Evolutionary conservation across 2,888 invertebrate species (phyloP), one percentile per base, ranked within the genome.

Genomic region (Stratiomys singularior): DNA sequence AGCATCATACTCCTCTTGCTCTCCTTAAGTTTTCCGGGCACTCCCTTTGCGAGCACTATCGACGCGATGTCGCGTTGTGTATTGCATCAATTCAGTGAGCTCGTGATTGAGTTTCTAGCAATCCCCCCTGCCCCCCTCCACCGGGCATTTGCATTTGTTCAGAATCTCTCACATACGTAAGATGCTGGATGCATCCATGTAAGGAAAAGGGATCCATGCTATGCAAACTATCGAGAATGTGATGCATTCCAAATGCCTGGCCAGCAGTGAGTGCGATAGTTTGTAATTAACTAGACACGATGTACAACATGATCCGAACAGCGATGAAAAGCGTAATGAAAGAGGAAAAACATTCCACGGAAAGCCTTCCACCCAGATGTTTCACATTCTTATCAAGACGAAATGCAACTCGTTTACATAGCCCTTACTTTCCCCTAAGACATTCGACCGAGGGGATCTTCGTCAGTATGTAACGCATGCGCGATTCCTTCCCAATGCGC

Each of bases 211-310:
- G 27, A 13, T 27, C 63, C 63, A 63, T 27, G 27, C 63, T 37
- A 37, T 37, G 37, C 37, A 37, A 37, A 37, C 5, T 52, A 52
- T 52, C 52, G 52, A 52, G 15, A 13, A 37, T 37, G 18, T 18
- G 15, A 52, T 52, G 52, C 4, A 52, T 52, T 52, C 52, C 18
- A 18, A 18, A n/a, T 18, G 52, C 15, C 52, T 4, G 4, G 52
- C 15, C 4, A 13, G 52, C 25, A 13, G n/a, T 47, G 60, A 74
- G 58, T 60, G 60, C 37, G 28, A 37, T n/a, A 30, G 44, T 60
- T 37, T 52, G 74, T 74, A 74, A 74, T 58, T 60, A 74, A 60
- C 74, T 58, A 37, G 60, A 74, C 60, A 74, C 60, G 71, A 74
- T 74, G 74, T 74, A 37, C 11, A n/a, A 74, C 74, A 60, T 28